Percentiles rank a stretch among this genome's conserved stretches.
These are phyloP conservation scores for Sphaerophoria taeniata DNA, from an alignment of 2,888 invertebrate genomes.

Conservation along the genomic window DNA sequence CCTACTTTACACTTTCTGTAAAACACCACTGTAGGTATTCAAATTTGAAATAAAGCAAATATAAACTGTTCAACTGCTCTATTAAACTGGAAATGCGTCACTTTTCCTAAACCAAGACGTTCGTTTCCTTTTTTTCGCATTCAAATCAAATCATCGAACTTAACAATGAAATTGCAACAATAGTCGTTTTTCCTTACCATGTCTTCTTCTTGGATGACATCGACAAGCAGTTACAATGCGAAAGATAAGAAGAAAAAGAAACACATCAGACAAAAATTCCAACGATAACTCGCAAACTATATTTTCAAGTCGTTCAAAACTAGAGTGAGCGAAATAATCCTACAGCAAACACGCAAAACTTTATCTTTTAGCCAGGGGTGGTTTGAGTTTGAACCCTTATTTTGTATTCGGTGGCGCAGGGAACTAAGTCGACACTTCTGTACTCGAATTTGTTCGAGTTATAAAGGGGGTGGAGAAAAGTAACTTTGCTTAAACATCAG, in stretches of 20 bases:
- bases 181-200: conserved; percentile 10
- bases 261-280: background rate
- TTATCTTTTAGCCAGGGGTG: conserved; percentile 38
- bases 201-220: conserved; percentile 6
- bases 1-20: conserved; percentile 18
- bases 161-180: conserved; percentile 58
- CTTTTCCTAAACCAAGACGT: conserved; percentile 8
- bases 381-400: background rate
- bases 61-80: conserved; percentile 14
- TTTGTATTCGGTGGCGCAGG: too few species aligned
- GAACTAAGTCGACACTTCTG: too few species aligned
- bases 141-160: conserved; percentile 62
- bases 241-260: background rate
- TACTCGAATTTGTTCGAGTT: too few species aligned
- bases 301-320: conserved; percentile 16
- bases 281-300: conserved; percentile 22
- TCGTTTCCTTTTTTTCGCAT: background rate
- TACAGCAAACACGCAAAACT: conserved; percentile 54
- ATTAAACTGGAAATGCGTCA: conserved; percentile 29
- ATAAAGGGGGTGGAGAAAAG: too few species aligned
- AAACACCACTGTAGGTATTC: background rate
- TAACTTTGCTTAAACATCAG: too few species aligned
- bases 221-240: background rate
- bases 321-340: conserved; percentile 43
- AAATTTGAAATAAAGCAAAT: background rate